Evolutionary conservation across 2,888 invertebrate species (phyloP).

Genomic region (Parnassius mnemosyne): DNA sequence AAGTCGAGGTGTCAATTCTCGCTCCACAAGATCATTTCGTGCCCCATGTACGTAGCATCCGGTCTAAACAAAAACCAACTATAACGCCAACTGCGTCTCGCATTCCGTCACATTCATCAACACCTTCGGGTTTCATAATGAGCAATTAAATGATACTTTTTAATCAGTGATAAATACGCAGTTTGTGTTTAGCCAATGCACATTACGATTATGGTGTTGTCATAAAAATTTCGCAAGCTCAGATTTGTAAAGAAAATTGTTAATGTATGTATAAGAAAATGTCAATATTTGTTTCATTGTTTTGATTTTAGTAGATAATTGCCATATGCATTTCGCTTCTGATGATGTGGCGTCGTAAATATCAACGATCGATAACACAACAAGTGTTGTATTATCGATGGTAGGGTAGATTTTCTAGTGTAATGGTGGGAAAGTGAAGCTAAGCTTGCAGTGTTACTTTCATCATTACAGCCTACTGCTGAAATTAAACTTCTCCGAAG

Average conservation of each 20-base stretch:
- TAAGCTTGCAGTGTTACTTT: too few relatives aligned
- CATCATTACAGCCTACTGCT: too few relatives aligned
- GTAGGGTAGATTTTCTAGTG: too few relatives aligned
- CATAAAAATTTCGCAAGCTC: not conserved
- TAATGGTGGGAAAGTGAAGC: too few relatives aligned
- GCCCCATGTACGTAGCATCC: slow-evolving; percentile 24
- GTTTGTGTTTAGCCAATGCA: slow-evolving; percentile 19
- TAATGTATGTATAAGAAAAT: too few relatives aligned
- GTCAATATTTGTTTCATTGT: too few relatives aligned
- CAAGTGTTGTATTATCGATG: too few relatives aligned
- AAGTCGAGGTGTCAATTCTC: slow-evolving; percentile 11
- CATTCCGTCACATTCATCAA: slow-evolving; percentile 32
- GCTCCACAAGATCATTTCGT: not conserved
- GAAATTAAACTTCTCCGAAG: too few relatives aligned
- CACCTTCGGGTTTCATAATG: slow-evolving; percentile 34
- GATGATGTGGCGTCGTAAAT: too few relatives aligned
- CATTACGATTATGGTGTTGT: not conserved
- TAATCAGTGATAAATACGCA: slow-evolving; percentile 34
- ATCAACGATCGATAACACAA: too few relatives aligned
- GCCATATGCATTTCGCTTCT: too few relatives aligned
- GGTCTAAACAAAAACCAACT: slow-evolving; percentile 25
- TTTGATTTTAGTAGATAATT: too few relatives aligned
- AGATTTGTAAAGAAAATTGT: not conserved
- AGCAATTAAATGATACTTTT: slow-evolving; percentile 36
- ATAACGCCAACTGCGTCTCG: slow-evolving; percentile 25